Evolutionary conservation across 1,140 invertebrate genomes (phyloP).

Genomic region (Heterodera schachtii): DNA sequence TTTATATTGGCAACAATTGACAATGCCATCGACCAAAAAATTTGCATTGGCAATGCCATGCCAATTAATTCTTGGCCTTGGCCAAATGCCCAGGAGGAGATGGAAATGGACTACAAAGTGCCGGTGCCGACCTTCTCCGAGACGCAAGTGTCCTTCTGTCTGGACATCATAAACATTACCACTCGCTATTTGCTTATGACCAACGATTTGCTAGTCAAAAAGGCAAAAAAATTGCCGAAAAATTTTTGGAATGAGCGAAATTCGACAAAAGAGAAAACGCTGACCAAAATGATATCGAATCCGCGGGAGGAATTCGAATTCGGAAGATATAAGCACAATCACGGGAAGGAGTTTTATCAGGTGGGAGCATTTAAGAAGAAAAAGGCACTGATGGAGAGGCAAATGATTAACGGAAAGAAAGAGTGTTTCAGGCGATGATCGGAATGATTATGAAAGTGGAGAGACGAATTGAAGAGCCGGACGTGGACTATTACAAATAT

Average conservation of each 20-base stretch:
- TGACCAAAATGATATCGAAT: slow-evolving; percentile 24
- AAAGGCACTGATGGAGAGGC: neutral
- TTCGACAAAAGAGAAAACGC: neutral
- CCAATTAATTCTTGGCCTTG: slow-evolving; percentile 26
- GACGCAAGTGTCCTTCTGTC: slow-evolving; percentile 41
- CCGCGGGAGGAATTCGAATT: slow-evolving; percentile 49
- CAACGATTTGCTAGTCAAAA: slow-evolving; percentile 15
- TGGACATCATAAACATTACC: slow-evolving; percentile 41
- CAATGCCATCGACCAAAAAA: slow-evolving; percentile 28
- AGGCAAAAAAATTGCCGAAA: slow-evolving; percentile 23
- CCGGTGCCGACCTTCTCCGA: slow-evolving; percentile 39
- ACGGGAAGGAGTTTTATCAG: slow-evolving; percentile 52
- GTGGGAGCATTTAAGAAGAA: slow-evolving; percentile 18
- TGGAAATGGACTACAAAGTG: slow-evolving; percentile 42
- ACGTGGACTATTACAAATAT: slow-evolving; percentile 56
- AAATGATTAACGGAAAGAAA: neutral
- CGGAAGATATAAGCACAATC: slow-evolving; percentile 45
- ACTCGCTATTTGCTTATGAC: slow-evolving; percentile 39
- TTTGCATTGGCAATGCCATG: too few species aligned
- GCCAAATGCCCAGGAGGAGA: slow-evolving; percentile 31
- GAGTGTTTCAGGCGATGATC: slow-evolving; percentile 42
- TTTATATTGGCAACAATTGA: too few species aligned
- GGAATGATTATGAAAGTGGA: slow-evolving; percentile 56
- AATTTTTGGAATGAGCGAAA: slow-evolving; percentile 2
- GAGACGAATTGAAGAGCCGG: slow-evolving; percentile 41